A percentile compares a stretch with the other conserved stretches of the same genome.
Evolutionary conservation across 2,888 invertebrate genomes (phyloP).

Genomic region (Noctua janthe): DNA sequence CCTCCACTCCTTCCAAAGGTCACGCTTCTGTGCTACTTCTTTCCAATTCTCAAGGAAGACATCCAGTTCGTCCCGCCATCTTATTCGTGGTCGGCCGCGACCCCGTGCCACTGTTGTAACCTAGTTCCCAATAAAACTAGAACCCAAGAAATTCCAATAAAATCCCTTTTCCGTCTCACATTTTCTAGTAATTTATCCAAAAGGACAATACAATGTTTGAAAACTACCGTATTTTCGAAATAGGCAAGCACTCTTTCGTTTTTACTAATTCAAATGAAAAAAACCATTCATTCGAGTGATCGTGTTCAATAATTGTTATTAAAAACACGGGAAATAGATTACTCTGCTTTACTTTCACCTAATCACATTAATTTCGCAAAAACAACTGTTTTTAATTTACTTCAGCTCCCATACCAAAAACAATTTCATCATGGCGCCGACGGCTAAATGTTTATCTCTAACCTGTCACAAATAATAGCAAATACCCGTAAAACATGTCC

Average conservation of each 20-base stretch:
- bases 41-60: no score
- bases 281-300: background rate
- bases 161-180: background rate
- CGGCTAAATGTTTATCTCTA: conserved; percentile 72
- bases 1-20: no score
- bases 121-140: background rate
- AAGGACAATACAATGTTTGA: background rate
- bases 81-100: no score
- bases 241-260: background rate
- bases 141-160: no score
- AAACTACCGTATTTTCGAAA: background rate
- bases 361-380: background rate
- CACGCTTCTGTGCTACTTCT: no score
- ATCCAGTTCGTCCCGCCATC: no score
- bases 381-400: conserved; percentile 13
- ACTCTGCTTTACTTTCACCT: background rate
- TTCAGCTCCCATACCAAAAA: background rate
- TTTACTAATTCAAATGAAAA: background rate
- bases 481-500: conserved; percentile 57
- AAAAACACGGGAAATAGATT: background rate
- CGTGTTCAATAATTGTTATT: background rate
- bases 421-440: conserved; percentile 60
- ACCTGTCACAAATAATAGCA: conserved; percentile 67
- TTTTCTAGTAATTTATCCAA: background rate
- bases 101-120: no score